Evolutionary conservation across 2,888 invertebrate genomes (phyloP).

Genomic region (Tenthredo mesomela): DNA sequence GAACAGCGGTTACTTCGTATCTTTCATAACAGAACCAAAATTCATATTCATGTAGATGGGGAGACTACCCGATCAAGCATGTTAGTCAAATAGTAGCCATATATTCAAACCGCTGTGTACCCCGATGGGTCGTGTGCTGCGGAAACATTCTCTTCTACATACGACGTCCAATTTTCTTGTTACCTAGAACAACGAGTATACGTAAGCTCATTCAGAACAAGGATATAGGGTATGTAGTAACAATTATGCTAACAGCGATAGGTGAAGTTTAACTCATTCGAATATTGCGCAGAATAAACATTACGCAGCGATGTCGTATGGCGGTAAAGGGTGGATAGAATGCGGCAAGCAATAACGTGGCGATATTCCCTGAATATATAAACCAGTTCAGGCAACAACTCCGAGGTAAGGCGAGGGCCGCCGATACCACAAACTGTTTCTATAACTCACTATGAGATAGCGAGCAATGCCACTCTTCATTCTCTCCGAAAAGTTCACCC

Average conservation of each 20-base stretch:
- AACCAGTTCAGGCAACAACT: slow-evolving; percentile 65
- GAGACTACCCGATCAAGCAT: slow-evolving; percentile 23
- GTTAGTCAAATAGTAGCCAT: slow-evolving; percentile 3
- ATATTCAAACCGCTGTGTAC: slow-evolving; percentile 11
- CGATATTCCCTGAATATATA: slow-evolving; percentile 70
- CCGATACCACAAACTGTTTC: slow-evolving; percentile 72
- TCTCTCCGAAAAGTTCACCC: slow-evolving; percentile 30
- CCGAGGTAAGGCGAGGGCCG: slow-evolving; percentile 58
- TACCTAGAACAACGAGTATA: background rate
- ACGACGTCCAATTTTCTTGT: slow-evolving; percentile 10
- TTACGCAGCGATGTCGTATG: background rate
- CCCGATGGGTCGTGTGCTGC: background rate
- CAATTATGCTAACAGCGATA: slow-evolving; percentile 1
- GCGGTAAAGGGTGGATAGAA: slow-evolving; percentile 5
- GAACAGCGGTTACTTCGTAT: slow-evolving; percentile 7
- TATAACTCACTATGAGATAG: slow-evolving; percentile 67
- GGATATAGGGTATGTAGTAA: background rate
- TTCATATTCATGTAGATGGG: slow-evolving; percentile 29
- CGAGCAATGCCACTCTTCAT: slow-evolving; percentile 50
- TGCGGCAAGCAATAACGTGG: slow-evolving; percentile 67
- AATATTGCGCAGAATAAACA: slow-evolving; percentile 5
- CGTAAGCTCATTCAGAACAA: background rate
- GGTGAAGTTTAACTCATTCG: background rate
- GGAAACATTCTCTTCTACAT: background rate
- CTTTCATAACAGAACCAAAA: slow-evolving; percentile 6